Conservation (phyloP, 2,888 invertebrate genomes). For the Teleogryllus oceanicus region DNA sequence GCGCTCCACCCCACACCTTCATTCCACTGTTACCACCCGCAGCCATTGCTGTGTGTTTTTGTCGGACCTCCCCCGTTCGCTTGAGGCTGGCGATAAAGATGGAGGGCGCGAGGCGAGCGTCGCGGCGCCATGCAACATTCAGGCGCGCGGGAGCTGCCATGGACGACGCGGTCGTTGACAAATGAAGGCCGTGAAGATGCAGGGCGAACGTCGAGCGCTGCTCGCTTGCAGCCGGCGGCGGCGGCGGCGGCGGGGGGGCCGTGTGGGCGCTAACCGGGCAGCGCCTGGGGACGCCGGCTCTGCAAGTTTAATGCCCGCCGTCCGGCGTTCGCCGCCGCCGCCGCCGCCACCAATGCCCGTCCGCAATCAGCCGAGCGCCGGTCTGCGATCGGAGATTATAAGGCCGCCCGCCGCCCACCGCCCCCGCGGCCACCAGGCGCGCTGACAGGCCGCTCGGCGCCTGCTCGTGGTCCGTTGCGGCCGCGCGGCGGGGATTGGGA, state of each 20-base stretch:
- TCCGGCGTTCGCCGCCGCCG: not conserved
- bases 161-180: not conserved
- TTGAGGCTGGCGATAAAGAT: not conserved
- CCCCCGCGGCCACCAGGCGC: not conserved
- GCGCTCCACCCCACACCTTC: not conserved
- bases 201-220: not conserved
- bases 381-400: constrained; percentile 1
- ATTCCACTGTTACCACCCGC: too few relatives aligned
- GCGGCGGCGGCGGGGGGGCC: not conserved
- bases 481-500: too few relatives aligned
- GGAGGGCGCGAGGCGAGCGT: not conserved
- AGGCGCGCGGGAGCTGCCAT: not conserved
- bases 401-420: not conserved
- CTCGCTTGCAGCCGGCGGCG: not conserved
- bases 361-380: constrained; percentile 1
- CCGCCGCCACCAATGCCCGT: not conserved
- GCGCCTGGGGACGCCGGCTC: constrained; percentile 6
- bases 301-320: not conserved
- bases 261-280: not conserved
- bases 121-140: not conserved
- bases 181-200: not conserved
- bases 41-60: too few relatives aligned
- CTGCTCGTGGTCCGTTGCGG: too few relatives aligned
- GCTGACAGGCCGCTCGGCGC: too few relatives aligned
- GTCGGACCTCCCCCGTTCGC: not conserved